A percentile compares a stretch with the other conserved stretches of the same genome.
These are phyloP conservation scores for Anarhynchus alexandrinus DNA, from an alignment of 2,113 vertebrate species.

Conservation along the genomic window DNA sequence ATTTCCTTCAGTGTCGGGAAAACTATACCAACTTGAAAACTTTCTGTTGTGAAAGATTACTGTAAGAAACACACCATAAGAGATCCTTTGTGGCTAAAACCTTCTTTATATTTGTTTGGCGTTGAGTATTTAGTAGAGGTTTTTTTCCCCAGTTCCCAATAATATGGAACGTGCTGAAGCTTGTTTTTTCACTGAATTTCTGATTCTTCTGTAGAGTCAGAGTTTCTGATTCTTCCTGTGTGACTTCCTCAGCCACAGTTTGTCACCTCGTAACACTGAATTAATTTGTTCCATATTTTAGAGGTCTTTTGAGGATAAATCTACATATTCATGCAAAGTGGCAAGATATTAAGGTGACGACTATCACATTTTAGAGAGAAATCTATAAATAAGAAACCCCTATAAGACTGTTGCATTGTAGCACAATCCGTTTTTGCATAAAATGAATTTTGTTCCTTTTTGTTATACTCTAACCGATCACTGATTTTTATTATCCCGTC, in stretches of 20 bases:
- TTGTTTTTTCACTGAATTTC: background rate
- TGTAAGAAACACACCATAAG: background rate
- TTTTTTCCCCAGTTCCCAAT: background rate
- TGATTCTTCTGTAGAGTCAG: background rate
- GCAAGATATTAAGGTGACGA: background rate
- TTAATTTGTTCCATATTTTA: conserved; percentile 22
- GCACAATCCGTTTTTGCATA: background rate
- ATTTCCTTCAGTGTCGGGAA: background rate
- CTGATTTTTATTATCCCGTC: background rate
- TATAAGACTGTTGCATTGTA: background rate
- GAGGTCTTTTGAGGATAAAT: background rate
- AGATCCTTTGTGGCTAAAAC: background rate
- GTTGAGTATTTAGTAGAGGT: background rate
- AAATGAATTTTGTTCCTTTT: background rate
- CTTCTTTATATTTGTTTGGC: background rate
- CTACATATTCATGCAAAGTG: background rate
- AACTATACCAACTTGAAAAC: background rate
- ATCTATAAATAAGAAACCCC: background rate
- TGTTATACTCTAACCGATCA: background rate
- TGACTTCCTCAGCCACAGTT: background rate
- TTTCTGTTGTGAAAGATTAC: background rate
- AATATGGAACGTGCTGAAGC: background rate
- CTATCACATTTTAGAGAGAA: background rate
- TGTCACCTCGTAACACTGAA: conserved; percentile 6
- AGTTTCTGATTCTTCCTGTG: background rate